Evolutionary conservation across 2,888 invertebrate species (phyloP).

Genomic region (Brachyopa scutellaris): DNA sequence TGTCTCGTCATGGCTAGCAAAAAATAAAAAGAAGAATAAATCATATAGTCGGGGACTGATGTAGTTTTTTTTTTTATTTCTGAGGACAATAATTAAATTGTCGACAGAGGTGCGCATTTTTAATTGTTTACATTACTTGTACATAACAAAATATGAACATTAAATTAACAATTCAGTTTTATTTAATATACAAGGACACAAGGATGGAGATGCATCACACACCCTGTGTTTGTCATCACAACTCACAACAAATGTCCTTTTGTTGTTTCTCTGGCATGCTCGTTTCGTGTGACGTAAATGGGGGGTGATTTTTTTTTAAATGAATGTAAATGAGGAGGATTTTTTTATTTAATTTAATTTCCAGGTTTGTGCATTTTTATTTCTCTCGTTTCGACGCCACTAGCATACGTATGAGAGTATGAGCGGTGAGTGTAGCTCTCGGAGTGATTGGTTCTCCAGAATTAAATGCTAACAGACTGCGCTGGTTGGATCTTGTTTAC

Average conservation of each 20-base stretch:
- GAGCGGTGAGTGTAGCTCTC: too few relatives aligned
- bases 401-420: neutral
- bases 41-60: too few relatives aligned
- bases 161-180: conserved; percentile 1
- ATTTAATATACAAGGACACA: conserved; percentile 1
- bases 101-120: conserved; percentile 3
- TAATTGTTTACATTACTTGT: neutral
- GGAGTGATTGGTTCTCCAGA: conserved; percentile 18
- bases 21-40: neutral
- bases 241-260: conserved; percentile 1
- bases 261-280: neutral
- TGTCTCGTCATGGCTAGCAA: neutral
- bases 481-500: conserved; percentile 1
- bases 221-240: neutral
- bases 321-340: neutral
- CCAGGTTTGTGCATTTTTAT: neutral
- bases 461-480: neutral
- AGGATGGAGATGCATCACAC: too few relatives aligned
- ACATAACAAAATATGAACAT: too few relatives aligned
- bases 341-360: conserved; percentile 21
- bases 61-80: too few relatives aligned
- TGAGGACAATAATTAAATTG: neutral
- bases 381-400: neutral
- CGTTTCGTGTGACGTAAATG: neutral
- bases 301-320: neutral